Percentiles rank a stretch among this genome's conserved stretches.
Evolutionary conservation across 1,140 invertebrate species (phyloP).

Genomic region (Oedothorax gibbosus): DNA sequence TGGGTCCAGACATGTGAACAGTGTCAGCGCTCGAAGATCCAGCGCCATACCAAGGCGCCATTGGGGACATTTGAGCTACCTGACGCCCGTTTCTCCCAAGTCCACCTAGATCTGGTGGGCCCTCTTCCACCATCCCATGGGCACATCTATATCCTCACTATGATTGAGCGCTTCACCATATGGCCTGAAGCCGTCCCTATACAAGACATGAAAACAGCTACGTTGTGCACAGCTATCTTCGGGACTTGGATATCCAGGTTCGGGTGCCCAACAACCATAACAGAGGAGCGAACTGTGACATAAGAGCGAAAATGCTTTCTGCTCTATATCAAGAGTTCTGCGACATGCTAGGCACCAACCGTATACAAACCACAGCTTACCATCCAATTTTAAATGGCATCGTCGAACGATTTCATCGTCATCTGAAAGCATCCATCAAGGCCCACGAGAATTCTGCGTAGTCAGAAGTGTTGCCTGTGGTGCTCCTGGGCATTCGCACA

Average conservation of each 20-base stretch:
- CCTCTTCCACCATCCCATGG: slow-evolving; percentile 64
- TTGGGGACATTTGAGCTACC: slow-evolving; percentile 59
- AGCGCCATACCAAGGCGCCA: slow-evolving; percentile 52
- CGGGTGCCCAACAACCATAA: slow-evolving; percentile 65
- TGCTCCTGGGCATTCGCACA: too few relatives aligned
- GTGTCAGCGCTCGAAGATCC: slow-evolving; percentile 64
- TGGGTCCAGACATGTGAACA: slow-evolving; percentile 61
- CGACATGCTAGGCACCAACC: too few relatives aligned
- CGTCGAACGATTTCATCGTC: too few relatives aligned
- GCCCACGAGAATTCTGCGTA: too few relatives aligned
- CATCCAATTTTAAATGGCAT: too few relatives aligned
- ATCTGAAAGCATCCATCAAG: too few relatives aligned
- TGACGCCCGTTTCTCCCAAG: slow-evolving; percentile 5
- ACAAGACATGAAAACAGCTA: slow-evolving; percentile 64
- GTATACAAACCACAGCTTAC: too few relatives aligned
- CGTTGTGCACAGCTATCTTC: slow-evolving; percentile 64
- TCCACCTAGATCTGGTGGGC: slow-evolving; percentile 64
- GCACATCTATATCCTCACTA: slow-evolving; percentile 65
- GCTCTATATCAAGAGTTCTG: slow-evolving; percentile 33
- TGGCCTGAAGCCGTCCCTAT: slow-evolving; percentile 68
- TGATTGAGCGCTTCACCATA: slow-evolving; percentile 68
- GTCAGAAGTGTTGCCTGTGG: too few relatives aligned
- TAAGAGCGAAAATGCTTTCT: slow-evolving; percentile 67
- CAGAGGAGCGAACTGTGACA: too few relatives aligned
- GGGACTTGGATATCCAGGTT: slow-evolving; percentile 67